A percentile compares a stretch with the other conserved stretches of the same genome.
Conservation (phyloP, 1,140 invertebrate genomes). For the Saccostrea echinata region DNA sequence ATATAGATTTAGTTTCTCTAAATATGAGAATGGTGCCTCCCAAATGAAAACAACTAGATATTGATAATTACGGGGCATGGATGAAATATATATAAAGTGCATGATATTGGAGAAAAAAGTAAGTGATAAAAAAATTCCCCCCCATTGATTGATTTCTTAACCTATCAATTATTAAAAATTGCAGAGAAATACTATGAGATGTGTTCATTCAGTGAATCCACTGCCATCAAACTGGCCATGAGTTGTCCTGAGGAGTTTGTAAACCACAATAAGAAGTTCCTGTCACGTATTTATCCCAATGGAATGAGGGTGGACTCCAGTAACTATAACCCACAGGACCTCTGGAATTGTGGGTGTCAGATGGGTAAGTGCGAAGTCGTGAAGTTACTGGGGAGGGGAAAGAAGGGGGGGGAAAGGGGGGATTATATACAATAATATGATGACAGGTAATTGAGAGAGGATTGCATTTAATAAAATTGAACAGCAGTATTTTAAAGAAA, state of each 20-base stretch:
- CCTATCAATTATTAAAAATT: constrained; percentile 38
- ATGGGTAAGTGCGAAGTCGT: constrained; percentile 40
- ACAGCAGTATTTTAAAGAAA: too few species aligned
- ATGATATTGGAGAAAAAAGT: neutral
- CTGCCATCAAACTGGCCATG: constrained; percentile 80
- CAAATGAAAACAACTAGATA: neutral
- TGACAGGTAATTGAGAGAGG: too few species aligned
- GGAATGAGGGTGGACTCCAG: constrained; percentile 82
- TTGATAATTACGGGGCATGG: neutral
- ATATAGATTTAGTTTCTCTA: too few species aligned
- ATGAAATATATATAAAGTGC: neutral
- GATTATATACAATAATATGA: too few species aligned
- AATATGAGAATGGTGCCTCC: too few species aligned
- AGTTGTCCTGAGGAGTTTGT: constrained; percentile 82
- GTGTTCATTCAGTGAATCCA: constrained; percentile 80
- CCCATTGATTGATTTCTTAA: neutral
- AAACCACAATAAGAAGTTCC: constrained; percentile 82
- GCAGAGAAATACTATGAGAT: constrained; percentile 79
- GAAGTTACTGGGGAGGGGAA: neutral
- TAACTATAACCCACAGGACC: constrained; percentile 84
- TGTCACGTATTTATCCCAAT: constrained; percentile 82
- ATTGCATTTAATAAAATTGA: too few species aligned
- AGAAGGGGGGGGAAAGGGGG: too few species aligned
- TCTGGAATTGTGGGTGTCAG: constrained; percentile 83
- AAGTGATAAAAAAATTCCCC: neutral